Base-by-base conservation (phyloP, 2,797 vertebrate genomes). In the Coilia nasus region DNA sequence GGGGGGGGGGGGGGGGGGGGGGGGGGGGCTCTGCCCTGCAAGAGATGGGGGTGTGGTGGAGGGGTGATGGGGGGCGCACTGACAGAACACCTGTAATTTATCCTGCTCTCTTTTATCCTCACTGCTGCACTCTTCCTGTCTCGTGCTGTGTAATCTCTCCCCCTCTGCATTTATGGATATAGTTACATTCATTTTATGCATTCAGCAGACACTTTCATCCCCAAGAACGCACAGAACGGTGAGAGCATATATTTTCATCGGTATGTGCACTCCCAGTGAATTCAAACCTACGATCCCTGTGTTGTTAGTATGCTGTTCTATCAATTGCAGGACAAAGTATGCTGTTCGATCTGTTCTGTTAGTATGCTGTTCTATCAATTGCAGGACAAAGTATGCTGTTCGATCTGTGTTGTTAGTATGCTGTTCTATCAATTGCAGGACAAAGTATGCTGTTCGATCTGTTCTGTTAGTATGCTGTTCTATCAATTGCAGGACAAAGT, bases 61-160 rank as follows among this genome's bases (percentile, higher is more conserved):
- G 7, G 50, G 50, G 6, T 35, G 11, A 11, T 1, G 4, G 71
- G 71, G 35, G 6, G 31, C 15, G 17, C 71, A 44, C 35, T 21
- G 71, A 78, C 71, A 78, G 71, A 41, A 78, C 71, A 78, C 71
- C 71, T 78, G 71, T 78, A 78, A 78, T 41, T 78, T 78, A 78
- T 78, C 71, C 71, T 15, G 41, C 71, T 41, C 71, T 78, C 71
- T 78, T 78, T 78, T 25, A 78, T 78, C 71, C 35, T 44, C 71
- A 6, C 35, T 17, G 15, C 7, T 78, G 71, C 71, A 78, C 71
- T 78, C 71, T 78, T 78, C 71, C 71, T 44, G 71, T 44, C 71
- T 78, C 71, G 17, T 9, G 71, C 71, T 78, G 71, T 78, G 71
- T 35, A 78, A 78, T 78, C 71, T 78, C 71, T 78, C 35, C 17